A percentile compares a stretch with the other conserved stretches of the same genome.
Conservation (phyloP, 2,888 invertebrate species). For the Myopa testacea region DNA sequence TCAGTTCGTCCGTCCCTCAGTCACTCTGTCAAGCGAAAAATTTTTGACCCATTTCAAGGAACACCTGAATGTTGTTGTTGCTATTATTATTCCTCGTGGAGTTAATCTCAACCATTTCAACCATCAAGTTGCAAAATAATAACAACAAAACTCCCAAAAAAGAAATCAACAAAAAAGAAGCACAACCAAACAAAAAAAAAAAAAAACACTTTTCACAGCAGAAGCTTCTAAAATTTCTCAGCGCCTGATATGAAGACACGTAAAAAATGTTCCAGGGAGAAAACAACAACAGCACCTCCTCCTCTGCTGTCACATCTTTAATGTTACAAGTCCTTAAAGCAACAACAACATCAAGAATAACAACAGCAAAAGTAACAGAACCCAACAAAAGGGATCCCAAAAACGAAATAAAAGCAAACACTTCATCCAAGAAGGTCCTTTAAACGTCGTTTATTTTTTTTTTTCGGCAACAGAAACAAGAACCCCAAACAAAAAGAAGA, state of each 20-base stretch:
- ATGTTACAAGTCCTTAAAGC: neutral
- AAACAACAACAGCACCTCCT: neutral
- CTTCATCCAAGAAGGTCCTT: neutral
- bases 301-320: neutral
- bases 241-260: slow-evolving; percentile 46
- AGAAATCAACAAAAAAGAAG: too few species aligned
- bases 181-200: neutral
- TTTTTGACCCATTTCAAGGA: slow-evolving; percentile 1
- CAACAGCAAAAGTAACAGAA: neutral
- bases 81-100: neutral
- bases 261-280: slow-evolving; percentile 38
- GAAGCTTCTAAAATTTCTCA: slow-evolving; percentile 42
- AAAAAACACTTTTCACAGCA: neutral
- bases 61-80: neutral
- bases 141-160: neutral
- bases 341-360: neutral
- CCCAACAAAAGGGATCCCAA: too few species aligned
- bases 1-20: neutral
- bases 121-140: neutral
- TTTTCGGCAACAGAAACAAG: neutral
- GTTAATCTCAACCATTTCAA: neutral
- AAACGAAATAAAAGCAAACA: neutral
- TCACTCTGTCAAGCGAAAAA: neutral
- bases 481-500: slow-evolving; percentile 1
- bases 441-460: neutral